Conservation (phyloP, 2,888 invertebrate genomes). For the Notodonta ziczac region DNA sequence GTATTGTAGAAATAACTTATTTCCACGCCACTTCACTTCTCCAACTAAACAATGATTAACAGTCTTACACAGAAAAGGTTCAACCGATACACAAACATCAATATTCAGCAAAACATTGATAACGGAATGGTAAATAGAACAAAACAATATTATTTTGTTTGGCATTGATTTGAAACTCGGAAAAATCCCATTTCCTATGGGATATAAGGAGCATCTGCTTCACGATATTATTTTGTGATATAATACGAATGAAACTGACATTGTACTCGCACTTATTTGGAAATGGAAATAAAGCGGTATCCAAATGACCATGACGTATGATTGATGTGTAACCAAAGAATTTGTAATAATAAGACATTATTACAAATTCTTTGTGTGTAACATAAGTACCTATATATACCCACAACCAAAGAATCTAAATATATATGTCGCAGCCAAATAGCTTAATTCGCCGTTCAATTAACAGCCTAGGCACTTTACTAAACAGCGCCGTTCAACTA, state of each 20-base stretch:
- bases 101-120: conserved; percentile 7
- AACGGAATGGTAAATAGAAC: conserved; percentile 3
- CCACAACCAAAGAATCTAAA: too few species aligned
- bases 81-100: background rate
- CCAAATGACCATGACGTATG: too few species aligned
- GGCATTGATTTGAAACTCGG: conserved; percentile 35
- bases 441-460: too few species aligned
- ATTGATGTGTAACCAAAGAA: too few species aligned
- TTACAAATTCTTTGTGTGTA: too few species aligned
- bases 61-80: background rate
- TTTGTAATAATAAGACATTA: too few species aligned
- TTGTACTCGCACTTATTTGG: too few species aligned
- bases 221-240: conserved; percentile 12
- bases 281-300: too few species aligned
- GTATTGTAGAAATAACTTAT: background rate
- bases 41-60: background rate
- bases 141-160: conserved; percentile 33
- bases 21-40: background rate
- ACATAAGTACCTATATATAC: too few species aligned
- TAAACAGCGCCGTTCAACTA: too few species aligned
- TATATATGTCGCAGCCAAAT: too few species aligned
- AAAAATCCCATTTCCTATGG: conserved; percentile 41
- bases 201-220: conserved; percentile 27
- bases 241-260: background rate
- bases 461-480: too few species aligned